Evolutionary conservation across 1,140 invertebrate genomes (phyloP).

Genomic region (Rhyacophila brunnea): DNA sequence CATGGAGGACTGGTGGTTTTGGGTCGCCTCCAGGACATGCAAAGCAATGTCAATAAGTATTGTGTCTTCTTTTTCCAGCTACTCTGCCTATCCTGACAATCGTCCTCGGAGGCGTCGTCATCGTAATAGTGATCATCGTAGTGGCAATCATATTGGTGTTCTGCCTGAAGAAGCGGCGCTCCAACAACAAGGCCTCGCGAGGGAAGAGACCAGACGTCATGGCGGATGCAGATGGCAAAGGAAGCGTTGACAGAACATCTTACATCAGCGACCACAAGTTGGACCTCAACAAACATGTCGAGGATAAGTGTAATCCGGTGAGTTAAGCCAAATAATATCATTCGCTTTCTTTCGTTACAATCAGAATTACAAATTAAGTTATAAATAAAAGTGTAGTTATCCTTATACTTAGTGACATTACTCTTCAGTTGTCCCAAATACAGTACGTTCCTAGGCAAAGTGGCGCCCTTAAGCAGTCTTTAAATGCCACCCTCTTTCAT

Average conservation of each 20-base stretch:
- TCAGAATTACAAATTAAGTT: no score
- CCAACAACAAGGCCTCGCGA: conserved; percentile 36
- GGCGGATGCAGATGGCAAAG: conserved; percentile 68
- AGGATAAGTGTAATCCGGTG: conserved; percentile 69
- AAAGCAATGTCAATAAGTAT: no score
- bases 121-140: not conserved
- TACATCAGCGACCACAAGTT: conserved; percentile 89
- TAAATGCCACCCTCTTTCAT: no score
- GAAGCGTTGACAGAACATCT: conserved; percentile 83
- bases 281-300: conserved; percentile 73
- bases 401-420: no score
- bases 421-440: no score
- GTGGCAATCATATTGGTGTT: conserved; percentile 54
- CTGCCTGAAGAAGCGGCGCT: conserved; percentile 56
- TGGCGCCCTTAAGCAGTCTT: no score
- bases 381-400: no score
- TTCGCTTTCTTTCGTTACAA: no score
- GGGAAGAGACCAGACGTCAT: conserved; percentile 51
- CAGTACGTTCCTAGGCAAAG: no score
- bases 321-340: conserved; percentile 34
- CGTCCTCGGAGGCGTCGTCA: not conserved
- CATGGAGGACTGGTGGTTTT: no score
- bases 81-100: not conserved
- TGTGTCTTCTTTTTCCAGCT: not conserved
- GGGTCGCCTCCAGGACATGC: no score